phyloP scores from a whole-genome alignment of 1,140 invertebrate species.

The Ectropis grisescens region DNA sequence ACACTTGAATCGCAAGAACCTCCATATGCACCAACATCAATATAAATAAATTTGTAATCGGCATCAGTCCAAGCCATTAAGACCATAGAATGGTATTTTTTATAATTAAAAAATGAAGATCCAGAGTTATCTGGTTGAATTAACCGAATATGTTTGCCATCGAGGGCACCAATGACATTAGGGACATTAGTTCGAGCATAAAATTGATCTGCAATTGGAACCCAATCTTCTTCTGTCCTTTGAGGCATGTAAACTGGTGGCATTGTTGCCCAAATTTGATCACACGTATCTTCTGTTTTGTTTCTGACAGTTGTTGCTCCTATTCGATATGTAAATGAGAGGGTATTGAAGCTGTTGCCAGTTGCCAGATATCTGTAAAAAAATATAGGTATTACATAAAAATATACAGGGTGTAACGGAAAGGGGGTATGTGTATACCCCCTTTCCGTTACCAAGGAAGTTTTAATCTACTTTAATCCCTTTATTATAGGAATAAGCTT shows the following conservation, averaged over 20 bases:
- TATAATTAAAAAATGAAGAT: neutral
- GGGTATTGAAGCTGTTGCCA: neutral
- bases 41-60: too few species aligned
- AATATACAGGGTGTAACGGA: neutral
- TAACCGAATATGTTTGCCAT: constrained; percentile 2
- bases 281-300: neutral
- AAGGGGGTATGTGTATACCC: too few species aligned
- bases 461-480: too few species aligned
- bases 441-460: too few species aligned
- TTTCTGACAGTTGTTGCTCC: constrained; percentile 1
- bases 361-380: neutral
- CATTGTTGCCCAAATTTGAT: neutral
- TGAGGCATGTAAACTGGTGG: neutral
- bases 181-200: constrained; percentile 3
- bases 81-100: constrained; percentile 16
- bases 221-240: neutral
- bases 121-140: neutral
- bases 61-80: too few species aligned
- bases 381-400: neutral
- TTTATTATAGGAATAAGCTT: too few species aligned
- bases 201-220: constrained; percentile 2
- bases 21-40: constrained; percentile 50
- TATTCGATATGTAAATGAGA: neutral
- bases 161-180: neutral
- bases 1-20: constrained; percentile 36